Percentiles rank a stretch among this genome's conserved stretches.
Conservation (phyloP, 2,797 vertebrate genomes). For the Sphenopsis melanotis region DNA sequence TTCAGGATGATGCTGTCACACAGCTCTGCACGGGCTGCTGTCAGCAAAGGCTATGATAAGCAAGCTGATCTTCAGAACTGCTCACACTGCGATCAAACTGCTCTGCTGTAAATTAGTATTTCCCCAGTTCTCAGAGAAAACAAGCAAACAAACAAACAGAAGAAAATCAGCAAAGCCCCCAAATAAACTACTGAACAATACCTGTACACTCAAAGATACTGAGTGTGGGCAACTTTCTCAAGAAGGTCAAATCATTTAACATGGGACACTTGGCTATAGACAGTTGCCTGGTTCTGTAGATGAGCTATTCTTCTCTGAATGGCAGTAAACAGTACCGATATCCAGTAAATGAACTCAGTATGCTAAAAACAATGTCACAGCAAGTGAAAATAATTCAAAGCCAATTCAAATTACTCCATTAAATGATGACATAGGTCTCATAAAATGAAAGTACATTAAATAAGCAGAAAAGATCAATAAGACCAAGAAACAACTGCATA, state of each 20-base stretch:
- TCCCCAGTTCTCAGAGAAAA: neutral
- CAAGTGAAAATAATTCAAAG: constrained; percentile 31
- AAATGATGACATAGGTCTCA: neutral
- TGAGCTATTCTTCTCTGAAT: neutral
- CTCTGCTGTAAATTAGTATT: neutral
- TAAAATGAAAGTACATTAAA: constrained; percentile 33
- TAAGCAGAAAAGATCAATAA: constrained; percentile 7
- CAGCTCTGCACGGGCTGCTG: neutral
- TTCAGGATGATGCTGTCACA: neutral
- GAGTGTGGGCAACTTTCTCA: neutral
- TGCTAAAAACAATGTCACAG: neutral
- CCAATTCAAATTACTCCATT: neutral
- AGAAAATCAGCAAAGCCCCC: neutral
- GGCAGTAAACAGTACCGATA: neutral
- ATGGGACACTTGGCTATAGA: neutral
- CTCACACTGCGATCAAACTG: neutral
- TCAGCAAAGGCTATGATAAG: neutral
- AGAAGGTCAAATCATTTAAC: neutral
- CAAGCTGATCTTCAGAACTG: neutral
- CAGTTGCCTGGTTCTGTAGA: neutral
- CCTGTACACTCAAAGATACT: neutral
- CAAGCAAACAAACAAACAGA: neutral
- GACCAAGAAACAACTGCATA: constrained; percentile 1
- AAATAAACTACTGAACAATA: neutral
- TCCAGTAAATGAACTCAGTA: neutral